Conservation (phyloP, 1,140 invertebrate genomes). For the Platorchestia sp. region DNA sequence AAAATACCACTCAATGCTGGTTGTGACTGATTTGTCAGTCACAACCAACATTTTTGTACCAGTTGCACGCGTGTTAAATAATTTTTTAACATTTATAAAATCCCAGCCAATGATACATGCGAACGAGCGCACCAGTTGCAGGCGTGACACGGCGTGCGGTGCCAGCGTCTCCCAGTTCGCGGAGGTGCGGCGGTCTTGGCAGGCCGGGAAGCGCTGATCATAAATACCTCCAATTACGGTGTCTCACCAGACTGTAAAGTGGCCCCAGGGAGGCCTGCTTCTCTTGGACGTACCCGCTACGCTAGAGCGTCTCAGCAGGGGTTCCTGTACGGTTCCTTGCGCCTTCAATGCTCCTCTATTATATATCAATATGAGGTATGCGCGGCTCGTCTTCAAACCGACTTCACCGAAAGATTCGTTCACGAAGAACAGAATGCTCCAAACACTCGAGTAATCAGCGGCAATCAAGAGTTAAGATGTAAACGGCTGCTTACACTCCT, state of each 20-base stretch:
- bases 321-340: slow-evolving; percentile 17
- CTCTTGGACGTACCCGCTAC: not conserved
- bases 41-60: too few species aligned
- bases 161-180: not conserved
- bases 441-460: slow-evolving; percentile 4
- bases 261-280: slow-evolving; percentile 8
- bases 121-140: not conserved
- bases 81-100: too few species aligned
- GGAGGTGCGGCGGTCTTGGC: not conserved
- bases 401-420: slow-evolving; percentile 12
- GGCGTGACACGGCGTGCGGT: not conserved
- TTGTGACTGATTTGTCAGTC: too few species aligned
- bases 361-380: slow-evolving; percentile 43
- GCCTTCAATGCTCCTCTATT: slow-evolving; percentile 39
- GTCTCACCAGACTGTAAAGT: slow-evolving; percentile 17
- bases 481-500: slow-evolving; percentile 2
- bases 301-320: not conserved
- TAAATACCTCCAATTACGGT: slow-evolving; percentile 48
- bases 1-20: too few species aligned
- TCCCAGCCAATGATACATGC: too few species aligned
- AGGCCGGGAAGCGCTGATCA: not conserved
- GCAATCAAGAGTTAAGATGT: slow-evolving; percentile 11
- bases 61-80: too few species aligned
- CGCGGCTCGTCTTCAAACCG: not conserved
- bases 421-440: slow-evolving; percentile 15